Base-by-base conservation (phyloP, 2,113 vertebrate genomes). In the Rostratula benghalensis region DNA sequence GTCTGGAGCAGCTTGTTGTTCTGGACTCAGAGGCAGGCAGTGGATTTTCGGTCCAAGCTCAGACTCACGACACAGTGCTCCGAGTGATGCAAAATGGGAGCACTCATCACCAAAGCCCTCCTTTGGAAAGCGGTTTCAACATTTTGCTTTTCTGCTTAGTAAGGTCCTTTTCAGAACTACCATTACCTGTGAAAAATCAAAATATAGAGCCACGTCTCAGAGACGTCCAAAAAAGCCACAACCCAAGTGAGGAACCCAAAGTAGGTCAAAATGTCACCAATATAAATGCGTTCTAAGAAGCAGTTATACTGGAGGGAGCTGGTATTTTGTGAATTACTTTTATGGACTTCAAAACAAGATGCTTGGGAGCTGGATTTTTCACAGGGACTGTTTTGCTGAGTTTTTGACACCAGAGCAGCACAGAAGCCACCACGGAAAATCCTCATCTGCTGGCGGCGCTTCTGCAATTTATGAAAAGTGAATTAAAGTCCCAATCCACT, bases 391-490 rank as follows among this genome's bases (percentile, higher is more conserved):
- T 39, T 68, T n/a, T 78, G 43, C n/a, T 45, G 59, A 71, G 74
- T 37, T 54, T 54, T 18, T 54, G 28, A 28, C 37, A 13, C 20
- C 41, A 22, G 23, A 51, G 61, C 64, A 39, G 54, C 37, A 73
- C 30, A 61, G 48, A 50, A 37, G 12, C 0, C 3, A 67, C 43
- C 43, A 43, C 0, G 6, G 56, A 79, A 87, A 45, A 82, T 4
- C 28, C 45, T 8, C 37, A 19, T 7, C n/a, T 53, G 50, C 74
- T 59, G 54, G 30, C 25, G 53, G 21, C 37, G 61, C 27, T 79
- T 48, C 61, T 0, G 0, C 23, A 16, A 13, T 3, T 54, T 8
- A n/a, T 23, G 35, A 35, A 54, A 79, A 35, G 4, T 1, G 7
- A 83, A 45, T 35, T 56, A 22, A 22, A 56, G 41, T 17, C 61